phyloP scores from a whole-genome alignment of 2,113 vertebrate genomes.

The Laticauda laticaudata region DNA sequence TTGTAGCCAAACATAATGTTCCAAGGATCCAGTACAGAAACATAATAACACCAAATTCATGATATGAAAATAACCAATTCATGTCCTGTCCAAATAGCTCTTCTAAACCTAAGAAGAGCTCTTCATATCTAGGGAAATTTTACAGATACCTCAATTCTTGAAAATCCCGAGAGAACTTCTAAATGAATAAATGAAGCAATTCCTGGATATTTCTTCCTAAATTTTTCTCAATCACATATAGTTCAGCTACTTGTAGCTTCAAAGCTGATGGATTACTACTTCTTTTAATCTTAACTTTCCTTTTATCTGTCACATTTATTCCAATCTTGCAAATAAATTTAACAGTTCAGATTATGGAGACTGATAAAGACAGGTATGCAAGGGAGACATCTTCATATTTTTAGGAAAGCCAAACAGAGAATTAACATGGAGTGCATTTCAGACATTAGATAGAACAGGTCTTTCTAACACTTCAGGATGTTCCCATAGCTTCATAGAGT shows the following conservation, averaged over 20 bases:
- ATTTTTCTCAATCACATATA: not conserved
- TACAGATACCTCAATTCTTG: slow-evolving; percentile 28
- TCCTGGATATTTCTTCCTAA: slow-evolving; percentile 40
- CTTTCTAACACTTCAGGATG: not conserved
- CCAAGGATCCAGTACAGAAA: not conserved
- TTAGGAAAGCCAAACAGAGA: not conserved
- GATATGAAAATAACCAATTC: slow-evolving; percentile 11
- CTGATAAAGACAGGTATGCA: not conserved
- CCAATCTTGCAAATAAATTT: not conserved
- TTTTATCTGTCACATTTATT: not conserved
- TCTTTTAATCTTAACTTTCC: not conserved
- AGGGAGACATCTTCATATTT: not conserved
- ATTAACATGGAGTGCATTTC: not conserved
- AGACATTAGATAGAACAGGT: not conserved
- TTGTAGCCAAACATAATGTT: not conserved
- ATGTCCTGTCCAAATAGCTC: slow-evolving; percentile 30
- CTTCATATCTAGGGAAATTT: slow-evolving; percentile 42
- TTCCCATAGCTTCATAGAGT: not conserved
- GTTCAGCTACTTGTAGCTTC: not conserved
- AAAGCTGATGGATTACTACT: not conserved
- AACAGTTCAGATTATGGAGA: not conserved
- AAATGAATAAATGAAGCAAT: slow-evolving; percentile 43
- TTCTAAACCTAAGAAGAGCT: slow-evolving; percentile 16
- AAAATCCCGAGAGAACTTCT: slow-evolving; percentile 48
- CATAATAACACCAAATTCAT: slow-evolving; percentile 18